Evolutionary conservation across 2,113 vertebrate genomes (phyloP).

Genomic region (Hippocampus guttulatus): DNA sequence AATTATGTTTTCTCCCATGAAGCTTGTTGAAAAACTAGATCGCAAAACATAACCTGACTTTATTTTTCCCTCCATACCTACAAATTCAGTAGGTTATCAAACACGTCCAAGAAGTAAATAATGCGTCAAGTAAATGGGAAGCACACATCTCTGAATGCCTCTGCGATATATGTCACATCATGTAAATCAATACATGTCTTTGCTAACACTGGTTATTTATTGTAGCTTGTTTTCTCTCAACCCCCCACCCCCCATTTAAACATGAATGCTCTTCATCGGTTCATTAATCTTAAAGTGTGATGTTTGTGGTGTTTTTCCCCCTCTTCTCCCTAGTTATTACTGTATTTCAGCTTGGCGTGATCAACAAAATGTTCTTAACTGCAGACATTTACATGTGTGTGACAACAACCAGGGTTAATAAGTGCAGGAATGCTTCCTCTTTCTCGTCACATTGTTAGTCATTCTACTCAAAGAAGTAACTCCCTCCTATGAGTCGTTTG

Average conservation of each 20-base stretch:
- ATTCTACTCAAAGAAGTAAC: slow-evolving; percentile 22
- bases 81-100: slow-evolving; percentile 18
- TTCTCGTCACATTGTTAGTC: slow-evolving; percentile 24
- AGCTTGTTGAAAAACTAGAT: slow-evolving; percentile 9
- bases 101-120: slow-evolving; percentile 23
- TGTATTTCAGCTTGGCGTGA: background rate
- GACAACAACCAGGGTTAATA: slow-evolving; percentile 40
- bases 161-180: background rate
- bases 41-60: slow-evolving; percentile 2
- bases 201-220: background rate
- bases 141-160: no score
- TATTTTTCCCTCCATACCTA: background rate
- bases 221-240: background rate
- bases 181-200: background rate
- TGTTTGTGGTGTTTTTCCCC: background rate
- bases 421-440: slow-evolving; percentile 21
- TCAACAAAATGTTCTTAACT: slow-evolving; percentile 22
- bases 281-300: background rate
- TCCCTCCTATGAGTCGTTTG: background rate
- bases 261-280: background rate
- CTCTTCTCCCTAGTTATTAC: background rate
- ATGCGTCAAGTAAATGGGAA: background rate
- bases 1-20: background rate
- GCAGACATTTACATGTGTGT: slow-evolving; percentile 19
- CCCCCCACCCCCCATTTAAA: background rate